A percentile compares a stretch with the other conserved stretches of the same genome.
phyloP scores from a whole-genome alignment of 2,113 vertebrate genomes.

The Lepus timidus region DNA sequence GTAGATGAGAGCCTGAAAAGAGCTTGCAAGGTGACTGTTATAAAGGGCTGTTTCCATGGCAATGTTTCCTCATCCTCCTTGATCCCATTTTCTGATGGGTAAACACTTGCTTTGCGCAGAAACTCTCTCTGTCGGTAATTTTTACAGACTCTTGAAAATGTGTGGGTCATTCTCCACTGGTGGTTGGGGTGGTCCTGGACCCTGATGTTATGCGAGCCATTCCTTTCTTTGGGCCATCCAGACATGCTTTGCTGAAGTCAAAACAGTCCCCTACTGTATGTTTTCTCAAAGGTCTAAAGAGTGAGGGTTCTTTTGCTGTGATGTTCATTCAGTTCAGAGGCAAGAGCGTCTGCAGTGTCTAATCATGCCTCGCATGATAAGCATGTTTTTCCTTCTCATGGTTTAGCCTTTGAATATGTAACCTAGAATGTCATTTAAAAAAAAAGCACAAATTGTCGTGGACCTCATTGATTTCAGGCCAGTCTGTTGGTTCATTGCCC shows the following conservation, averaged over 20 bases:
- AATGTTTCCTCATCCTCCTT: neutral
- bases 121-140: slow-evolving; percentile 38
- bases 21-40: slow-evolving; percentile 50
- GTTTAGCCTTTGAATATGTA: neutral
- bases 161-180: neutral
- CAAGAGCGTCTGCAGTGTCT: neutral
- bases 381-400: neutral
- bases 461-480: neutral
- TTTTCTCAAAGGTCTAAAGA: neutral
- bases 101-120: neutral
- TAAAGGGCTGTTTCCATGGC: slow-evolving; percentile 45
- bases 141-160: slow-evolving; percentile 39
- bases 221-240: neutral
- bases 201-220: neutral
- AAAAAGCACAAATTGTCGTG: neutral
- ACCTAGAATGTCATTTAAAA: neutral
- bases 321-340: neutral
- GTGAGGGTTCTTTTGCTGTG: neutral
- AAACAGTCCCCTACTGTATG: neutral
- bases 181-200: neutral
- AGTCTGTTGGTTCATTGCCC: neutral
- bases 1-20: slow-evolving; percentile 14
- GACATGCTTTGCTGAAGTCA: neutral
- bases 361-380: neutral
- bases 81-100: neutral